Evolutionary conservation across 2,113 vertebrate species (phyloP).

Genomic region (Chitala chitala): DNA sequence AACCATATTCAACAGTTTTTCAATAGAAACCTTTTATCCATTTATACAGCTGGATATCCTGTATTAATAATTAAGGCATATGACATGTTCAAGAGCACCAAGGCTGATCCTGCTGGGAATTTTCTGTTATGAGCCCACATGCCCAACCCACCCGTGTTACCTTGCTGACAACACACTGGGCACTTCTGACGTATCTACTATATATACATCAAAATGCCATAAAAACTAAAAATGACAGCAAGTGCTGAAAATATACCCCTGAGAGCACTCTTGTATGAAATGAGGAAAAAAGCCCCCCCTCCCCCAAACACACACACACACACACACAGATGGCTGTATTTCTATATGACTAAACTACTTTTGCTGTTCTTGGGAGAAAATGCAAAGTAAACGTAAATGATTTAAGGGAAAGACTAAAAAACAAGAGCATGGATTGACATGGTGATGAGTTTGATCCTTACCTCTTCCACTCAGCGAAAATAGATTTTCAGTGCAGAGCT

Average conservation of each 20-base stretch:
- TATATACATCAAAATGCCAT: background rate
- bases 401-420: background rate
- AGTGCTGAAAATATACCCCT: no score
- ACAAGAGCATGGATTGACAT: background rate
- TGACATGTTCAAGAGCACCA: no score
- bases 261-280: no score
- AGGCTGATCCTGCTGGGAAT: no score
- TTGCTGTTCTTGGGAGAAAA: background rate
- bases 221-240: background rate
- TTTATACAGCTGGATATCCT: no score
- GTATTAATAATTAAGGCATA: no score
- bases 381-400: background rate
- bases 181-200: background rate
- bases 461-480: background rate
- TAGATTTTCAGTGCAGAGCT: background rate
- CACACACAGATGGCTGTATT: background rate
- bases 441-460: background rate
- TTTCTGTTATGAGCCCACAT: no score
- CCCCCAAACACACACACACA: no score
- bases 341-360: background rate
- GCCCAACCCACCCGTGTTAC: no score
- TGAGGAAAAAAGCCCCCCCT: background rate
- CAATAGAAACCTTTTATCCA: no score
- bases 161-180: background rate
- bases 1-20: no score